These are phyloP conservation scores for Eufriesea mexicana DNA, from an alignment of 1,140 invertebrate genomes.

Conservation along the genomic window DNA sequence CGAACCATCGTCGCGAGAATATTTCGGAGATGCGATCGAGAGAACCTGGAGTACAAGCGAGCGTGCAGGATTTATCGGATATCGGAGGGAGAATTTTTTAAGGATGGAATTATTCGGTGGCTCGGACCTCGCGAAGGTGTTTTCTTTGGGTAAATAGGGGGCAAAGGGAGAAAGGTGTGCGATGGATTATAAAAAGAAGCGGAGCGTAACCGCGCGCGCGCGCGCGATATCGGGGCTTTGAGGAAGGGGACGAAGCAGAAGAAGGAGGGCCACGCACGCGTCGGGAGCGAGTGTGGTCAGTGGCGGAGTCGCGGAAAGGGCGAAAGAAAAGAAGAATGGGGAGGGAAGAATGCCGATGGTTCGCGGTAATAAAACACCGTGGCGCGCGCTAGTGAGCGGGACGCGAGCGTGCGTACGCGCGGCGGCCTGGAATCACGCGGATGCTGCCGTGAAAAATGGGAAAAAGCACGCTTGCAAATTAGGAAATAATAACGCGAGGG, in stretches of 20 bases:
- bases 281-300: slow-evolving; percentile 41
- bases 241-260: background rate
- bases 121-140: no score
- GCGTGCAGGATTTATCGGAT: background rate
- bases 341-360: slow-evolving; percentile 61
- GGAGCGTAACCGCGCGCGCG: background rate
- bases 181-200: background rate
- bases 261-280: slow-evolving; percentile 53
- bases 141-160: no score
- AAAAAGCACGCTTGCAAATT: no score
- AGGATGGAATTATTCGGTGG: no score
- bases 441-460: background rate
- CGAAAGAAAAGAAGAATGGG: slow-evolving; percentile 39
- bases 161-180: no score
- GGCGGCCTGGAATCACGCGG: background rate
- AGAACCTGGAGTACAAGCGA: no score
- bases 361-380: slow-evolving; percentile 59
- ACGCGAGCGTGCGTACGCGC: background rate
- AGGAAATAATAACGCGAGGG: background rate
- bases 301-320: slow-evolving; percentile 28
- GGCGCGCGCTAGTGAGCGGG: background rate
- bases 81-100: background rate
- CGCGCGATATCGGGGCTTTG: slow-evolving; percentile 1
- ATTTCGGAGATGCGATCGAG: no score
- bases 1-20: no score